These are phyloP conservation scores for Meloe dianella DNA, from an alignment of 2,888 invertebrate species.

Conservation along the genomic window DNA sequence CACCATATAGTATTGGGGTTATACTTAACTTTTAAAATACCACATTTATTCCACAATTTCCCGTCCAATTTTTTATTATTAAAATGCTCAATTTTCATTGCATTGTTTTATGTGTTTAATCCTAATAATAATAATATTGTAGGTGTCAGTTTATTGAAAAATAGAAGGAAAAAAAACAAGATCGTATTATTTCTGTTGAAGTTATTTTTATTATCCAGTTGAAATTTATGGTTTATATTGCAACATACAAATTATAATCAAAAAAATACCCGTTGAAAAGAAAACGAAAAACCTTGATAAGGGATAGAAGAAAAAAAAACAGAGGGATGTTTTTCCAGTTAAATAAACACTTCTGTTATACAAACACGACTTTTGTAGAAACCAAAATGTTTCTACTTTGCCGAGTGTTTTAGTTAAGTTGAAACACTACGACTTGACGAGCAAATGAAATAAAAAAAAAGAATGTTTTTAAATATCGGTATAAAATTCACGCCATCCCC, in stretches of 20 bases:
- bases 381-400: conserved; percentile 40
- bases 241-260: not conserved
- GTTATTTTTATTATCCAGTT: no score
- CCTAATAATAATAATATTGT: not conserved
- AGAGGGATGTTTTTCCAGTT: conserved; percentile 44
- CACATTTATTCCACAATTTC: not conserved
- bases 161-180: no score
- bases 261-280: not conserved
- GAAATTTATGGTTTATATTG: not conserved
- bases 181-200: no score
- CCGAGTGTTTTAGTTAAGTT: conserved; percentile 31
- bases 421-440: conserved; percentile 26
- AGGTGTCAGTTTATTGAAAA: not conserved
- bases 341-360: conserved; percentile 45
- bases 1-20: not conserved
- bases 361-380: conserved; percentile 42
- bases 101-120: not conserved
- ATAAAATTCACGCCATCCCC: not conserved
- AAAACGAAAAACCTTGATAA: conserved; percentile 19
- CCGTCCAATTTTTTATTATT: not conserved
- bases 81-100: not conserved
- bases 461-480: not conserved
- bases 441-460: conserved; percentile 29
- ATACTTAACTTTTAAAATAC: not conserved
- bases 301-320: conserved; percentile 32